Evolutionary conservation across 1,140 invertebrate genomes (phyloP).

Genomic region (Aricia agestis): DNA sequence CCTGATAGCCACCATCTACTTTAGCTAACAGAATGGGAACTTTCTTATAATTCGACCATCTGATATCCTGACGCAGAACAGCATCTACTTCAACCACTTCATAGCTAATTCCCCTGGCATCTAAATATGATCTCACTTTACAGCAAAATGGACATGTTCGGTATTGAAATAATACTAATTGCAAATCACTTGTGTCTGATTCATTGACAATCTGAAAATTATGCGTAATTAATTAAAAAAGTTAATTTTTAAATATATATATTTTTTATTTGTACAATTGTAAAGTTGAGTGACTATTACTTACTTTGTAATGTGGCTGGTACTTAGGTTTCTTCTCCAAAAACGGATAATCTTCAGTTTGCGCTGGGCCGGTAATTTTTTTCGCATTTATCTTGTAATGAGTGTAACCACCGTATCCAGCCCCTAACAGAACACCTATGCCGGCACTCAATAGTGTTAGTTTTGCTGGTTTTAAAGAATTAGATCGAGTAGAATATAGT

Average conservation of each 20-base stretch:
- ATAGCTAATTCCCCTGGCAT: slow-evolving; percentile 96
- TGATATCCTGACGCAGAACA: slow-evolving; percentile 91
- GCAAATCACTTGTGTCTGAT: slow-evolving; percentile 84
- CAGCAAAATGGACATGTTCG: slow-evolving; percentile 99
- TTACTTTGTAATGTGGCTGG: slow-evolving; percentile 62
- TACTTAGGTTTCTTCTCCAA: slow-evolving; percentile 54
- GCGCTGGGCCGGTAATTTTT: slow-evolving; percentile 34
- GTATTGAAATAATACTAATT: slow-evolving; percentile 95
- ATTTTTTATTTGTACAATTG: not conserved
- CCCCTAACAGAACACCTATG: slow-evolving; percentile 66
- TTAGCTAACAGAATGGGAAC: slow-evolving; percentile 94
- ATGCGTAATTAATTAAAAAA: not conserved
- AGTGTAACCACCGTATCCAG: slow-evolving; percentile 70
- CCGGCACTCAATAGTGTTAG: slow-evolving; percentile 67
- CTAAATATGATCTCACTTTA: slow-evolving; percentile 95
- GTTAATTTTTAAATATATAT: not conserved
- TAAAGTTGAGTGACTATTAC: slow-evolving; percentile 10
- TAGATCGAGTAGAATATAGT: slow-evolving; percentile 55
- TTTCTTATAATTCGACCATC: slow-evolving; percentile 97
- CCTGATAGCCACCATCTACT: slow-evolving; percentile 83
- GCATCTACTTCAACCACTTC: slow-evolving; percentile 98
- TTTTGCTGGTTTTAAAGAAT: slow-evolving; percentile 53
- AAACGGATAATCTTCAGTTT: slow-evolving; percentile 54
- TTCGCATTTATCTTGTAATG: slow-evolving; percentile 70
- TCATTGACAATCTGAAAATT: slow-evolving; percentile 77